These are phyloP conservation scores for Dendrolimus houi DNA, from an alignment of 2,888 invertebrate species.

Conservation along the genomic window DNA sequence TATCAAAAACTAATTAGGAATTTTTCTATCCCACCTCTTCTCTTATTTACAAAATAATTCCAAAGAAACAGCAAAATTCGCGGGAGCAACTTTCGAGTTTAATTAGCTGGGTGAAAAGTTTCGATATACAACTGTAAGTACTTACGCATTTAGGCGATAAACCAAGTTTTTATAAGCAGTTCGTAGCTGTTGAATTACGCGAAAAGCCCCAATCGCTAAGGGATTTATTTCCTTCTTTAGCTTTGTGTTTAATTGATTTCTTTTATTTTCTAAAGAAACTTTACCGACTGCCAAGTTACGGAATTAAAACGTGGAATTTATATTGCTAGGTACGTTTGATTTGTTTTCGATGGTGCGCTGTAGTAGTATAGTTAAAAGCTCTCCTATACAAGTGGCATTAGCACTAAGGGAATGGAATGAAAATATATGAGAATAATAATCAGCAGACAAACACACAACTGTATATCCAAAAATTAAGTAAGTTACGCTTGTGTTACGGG, in stretches of 20 bases:
- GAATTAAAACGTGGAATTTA: no score
- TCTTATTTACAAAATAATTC: constrained; percentile 32
- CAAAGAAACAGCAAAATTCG: constrained; percentile 30
- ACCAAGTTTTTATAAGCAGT: constrained; percentile 1
- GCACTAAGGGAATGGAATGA: no score
- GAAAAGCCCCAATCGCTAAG: neutral
- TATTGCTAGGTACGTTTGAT: no score
- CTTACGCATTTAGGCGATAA: constrained; percentile 13
- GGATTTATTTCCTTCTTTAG: neutral
- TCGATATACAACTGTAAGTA: constrained; percentile 11
- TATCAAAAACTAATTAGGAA: constrained; percentile 33
- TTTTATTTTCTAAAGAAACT: constrained; percentile 26
- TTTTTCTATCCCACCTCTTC: constrained; percentile 24
- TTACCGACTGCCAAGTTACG: neutral
- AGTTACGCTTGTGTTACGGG: no score
- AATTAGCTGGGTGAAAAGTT: constrained; percentile 40
- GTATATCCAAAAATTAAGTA: no score
- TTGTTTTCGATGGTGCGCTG: no score
- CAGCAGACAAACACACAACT: no score
- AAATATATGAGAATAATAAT: no score
- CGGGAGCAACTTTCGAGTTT: constrained; percentile 34
- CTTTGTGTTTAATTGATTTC: constrained; percentile 12
- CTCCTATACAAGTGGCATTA: no score
- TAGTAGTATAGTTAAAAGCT: no score
- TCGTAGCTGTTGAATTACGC: neutral